Conservation (phyloP, 2,888 invertebrate species). For the Diadromus collaris region DNA sequence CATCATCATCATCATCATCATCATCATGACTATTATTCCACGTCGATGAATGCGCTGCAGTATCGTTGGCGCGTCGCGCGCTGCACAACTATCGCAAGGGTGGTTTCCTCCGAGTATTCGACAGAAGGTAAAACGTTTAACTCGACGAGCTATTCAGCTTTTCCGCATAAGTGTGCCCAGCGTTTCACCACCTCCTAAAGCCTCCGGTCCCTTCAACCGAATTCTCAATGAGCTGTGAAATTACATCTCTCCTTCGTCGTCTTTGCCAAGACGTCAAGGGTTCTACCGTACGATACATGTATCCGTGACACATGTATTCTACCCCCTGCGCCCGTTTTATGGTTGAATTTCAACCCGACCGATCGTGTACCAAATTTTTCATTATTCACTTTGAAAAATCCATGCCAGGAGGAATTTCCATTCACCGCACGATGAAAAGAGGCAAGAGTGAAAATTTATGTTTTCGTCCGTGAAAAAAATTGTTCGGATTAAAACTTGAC, state of each 20-base stretch:
- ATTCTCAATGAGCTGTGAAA: slow-evolving; percentile 22
- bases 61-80: neutral
- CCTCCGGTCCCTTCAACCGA: slow-evolving; percentile 4
- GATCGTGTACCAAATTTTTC: neutral
- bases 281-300: neutral
- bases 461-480: neutral
- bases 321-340: neutral
- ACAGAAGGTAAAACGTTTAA: slow-evolving; percentile 8
- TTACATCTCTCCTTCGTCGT: slow-evolving; percentile 11
- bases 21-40: too few relatives aligned
- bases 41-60: neutral
- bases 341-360: slow-evolving; percentile 7
- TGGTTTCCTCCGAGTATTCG: neutral
- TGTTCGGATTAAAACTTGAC: neutral
- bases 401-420: neutral
- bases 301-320: neutral
- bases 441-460: neutral
- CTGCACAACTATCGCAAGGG: neutral
- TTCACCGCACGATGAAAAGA: neutral
- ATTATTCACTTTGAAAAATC: neutral
- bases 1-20: too few relatives aligned
- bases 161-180: neutral
- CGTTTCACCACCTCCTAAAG: slow-evolving; percentile 5
- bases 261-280: slow-evolving; percentile 22
- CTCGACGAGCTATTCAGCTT: slow-evolving; percentile 20